Conservation (phyloP, 2,888 invertebrate species). For the Cosmia pyralina region DNA sequence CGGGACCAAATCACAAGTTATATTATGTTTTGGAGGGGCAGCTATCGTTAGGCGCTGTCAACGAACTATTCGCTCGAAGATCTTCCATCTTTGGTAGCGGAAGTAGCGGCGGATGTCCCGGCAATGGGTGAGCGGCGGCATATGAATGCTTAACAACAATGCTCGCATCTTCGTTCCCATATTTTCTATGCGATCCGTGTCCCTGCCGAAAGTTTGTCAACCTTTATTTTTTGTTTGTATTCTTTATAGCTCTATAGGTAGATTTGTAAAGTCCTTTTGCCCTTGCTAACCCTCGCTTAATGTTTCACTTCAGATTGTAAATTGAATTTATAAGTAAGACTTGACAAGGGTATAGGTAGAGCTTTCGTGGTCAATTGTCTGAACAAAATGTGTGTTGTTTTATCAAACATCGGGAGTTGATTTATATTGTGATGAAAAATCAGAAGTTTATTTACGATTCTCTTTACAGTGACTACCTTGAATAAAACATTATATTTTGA, state of each 20-base stretch:
- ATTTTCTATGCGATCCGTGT: conserved; percentile 88
- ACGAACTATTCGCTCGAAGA: conserved; percentile 86
- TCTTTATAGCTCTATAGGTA: conserved; percentile 68
- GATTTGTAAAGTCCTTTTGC: conserved; percentile 66
- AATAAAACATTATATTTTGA: conserved; percentile 48
- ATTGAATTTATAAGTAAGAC: conserved; percentile 60
- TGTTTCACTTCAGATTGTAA: conserved; percentile 57
- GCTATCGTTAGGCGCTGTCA: conserved; percentile 81
- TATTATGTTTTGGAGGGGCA: conserved; percentile 73
- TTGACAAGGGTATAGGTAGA: conserved; percentile 58
- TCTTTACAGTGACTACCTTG: conserved; percentile 4
- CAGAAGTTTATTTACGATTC: background rate
- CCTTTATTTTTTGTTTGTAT: conserved; percentile 86
- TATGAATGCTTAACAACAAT: conserved; percentile 88
- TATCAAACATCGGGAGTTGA: conserved; percentile 31
- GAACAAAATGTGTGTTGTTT: conserved; percentile 40
- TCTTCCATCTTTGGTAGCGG: conserved; percentile 90
- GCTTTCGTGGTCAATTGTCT: conserved; percentile 49
- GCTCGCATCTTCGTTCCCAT: conserved; percentile 83
- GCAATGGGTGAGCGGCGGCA: conserved; percentile 88
- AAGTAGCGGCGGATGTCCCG: conserved; percentile 89
- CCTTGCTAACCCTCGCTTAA: conserved; percentile 50
- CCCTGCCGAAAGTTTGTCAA: conserved; percentile 89
- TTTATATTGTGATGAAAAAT: conserved; percentile 36
- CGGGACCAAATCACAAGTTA: conserved; percentile 65